Percentiles rank a stretch among this genome's conserved stretches.
Conservation (phyloP, 2,888 invertebrate species). For the Megamerina dolium region DNA sequence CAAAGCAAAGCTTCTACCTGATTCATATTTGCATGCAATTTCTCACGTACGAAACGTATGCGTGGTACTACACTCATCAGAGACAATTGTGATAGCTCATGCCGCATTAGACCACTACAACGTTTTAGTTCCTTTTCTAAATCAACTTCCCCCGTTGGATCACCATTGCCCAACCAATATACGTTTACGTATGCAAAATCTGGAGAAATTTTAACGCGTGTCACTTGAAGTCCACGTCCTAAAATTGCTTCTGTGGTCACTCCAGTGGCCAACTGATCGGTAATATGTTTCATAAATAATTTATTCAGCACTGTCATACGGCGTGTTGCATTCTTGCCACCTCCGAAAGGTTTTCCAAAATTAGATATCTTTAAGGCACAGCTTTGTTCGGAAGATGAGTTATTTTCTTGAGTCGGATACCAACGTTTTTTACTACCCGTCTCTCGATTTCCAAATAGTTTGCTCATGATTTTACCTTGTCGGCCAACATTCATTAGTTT, state of each 20-base stretch:
- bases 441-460: slow-evolving; percentile 39
- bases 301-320: slow-evolving; percentile 68
- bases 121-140: slow-evolving; percentile 56
- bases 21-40: slow-evolving; percentile 51
- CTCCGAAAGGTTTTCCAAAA: slow-evolving; percentile 22
- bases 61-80: slow-evolving; percentile 72
- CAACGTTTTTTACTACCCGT: slow-evolving; percentile 43
- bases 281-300: slow-evolving; percentile 73
- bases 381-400: neutral
- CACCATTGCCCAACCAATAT: slow-evolving; percentile 63
- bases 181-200: slow-evolving; percentile 65
- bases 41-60: slow-evolving; percentile 69
- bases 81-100: slow-evolving; percentile 65
- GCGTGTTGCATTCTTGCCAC: slow-evolving; percentile 53
- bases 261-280: slow-evolving; percentile 71
- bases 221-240: slow-evolving; percentile 63
- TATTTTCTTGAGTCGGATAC: slow-evolving; percentile 27
- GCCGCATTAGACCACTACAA: slow-evolving; percentile 58
- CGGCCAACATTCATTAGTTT: slow-evolving; percentile 17
- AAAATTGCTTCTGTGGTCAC: slow-evolving; percentile 57
- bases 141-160: slow-evolving; percentile 30
- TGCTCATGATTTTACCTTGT: slow-evolving; percentile 40
- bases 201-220: slow-evolving; percentile 61
- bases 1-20: slow-evolving; percentile 59
- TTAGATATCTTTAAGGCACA: slow-evolving; percentile 23